Evolutionary conservation across 2,113 vertebrate genomes (phyloP), one percentile per base, ranked within the genome.

Genomic region (Platycercus adscitus): DNA sequence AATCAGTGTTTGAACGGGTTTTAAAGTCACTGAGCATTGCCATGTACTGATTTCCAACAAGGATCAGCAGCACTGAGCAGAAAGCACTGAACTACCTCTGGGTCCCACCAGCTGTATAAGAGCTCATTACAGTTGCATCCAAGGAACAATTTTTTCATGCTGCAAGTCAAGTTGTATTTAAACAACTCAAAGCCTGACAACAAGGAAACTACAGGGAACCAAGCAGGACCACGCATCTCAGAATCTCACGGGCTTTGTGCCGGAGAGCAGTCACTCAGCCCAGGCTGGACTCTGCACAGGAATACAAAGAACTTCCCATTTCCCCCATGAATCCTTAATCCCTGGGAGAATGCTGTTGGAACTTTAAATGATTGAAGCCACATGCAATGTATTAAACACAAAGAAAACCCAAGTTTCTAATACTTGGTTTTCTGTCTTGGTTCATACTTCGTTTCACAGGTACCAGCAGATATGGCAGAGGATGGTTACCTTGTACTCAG

Each of bases 161-260:
- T 64, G 29, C 56, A 93, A 88, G 60, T 93, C 93, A 90, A 86
- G 60, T 64, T 94, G 91, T 88, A 93, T 93, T 93, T 81, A 80
- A 75, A 80, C 50, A 89, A 93, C 58, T 44, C 35, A 71, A 81
- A 88, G 64, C 39, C 85, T 82, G 84, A 79, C 63, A 91, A 58
- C 43, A 90, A 49, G 80, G 78, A 79, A 95, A 63, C 64, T 39
- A 37, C 68, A 75, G 81, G 53, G 46, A 94, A 58, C 4, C 37
- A 88, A 47, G 58, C 89, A 95, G n/a, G 53, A 81, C 64, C 64
- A 77, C 0, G 0, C 63, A 90, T 39, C 64, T 86, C 12, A 4
- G 41, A 76, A 63, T 39, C 55, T 63, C 33, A 1, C 1, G 52
- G 78, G 63, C 70, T 91, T 92, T 93, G 68, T 86, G 37, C 37